Evolutionary conservation across 2,113 vertebrate species (phyloP).

Genomic region (Trochalopteron elliotii): DNA sequence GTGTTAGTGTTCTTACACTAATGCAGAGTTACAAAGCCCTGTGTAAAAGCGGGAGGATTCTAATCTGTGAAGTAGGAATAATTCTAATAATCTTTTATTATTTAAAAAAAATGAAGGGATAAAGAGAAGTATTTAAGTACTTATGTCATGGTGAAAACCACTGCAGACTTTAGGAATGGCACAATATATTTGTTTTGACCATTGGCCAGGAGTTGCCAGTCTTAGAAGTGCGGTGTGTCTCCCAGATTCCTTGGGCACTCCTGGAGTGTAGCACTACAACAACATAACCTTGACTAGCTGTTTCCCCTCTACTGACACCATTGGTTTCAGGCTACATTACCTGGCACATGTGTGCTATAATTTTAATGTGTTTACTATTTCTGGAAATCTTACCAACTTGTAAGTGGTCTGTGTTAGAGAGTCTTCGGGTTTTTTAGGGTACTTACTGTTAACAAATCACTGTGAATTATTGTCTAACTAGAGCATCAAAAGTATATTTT

Average conservation of each 20-base stretch:
- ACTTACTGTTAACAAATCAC: neutral
- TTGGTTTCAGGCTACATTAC: neutral
- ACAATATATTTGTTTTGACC: neutral
- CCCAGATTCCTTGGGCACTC: neutral
- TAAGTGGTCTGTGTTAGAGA: neutral
- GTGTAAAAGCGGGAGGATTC: neutral
- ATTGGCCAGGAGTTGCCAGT: neutral
- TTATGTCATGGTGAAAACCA: neutral
- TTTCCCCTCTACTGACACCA: accelerated
- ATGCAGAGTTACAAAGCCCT: neutral
- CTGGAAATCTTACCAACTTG: neutral
- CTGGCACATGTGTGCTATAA: neutral
- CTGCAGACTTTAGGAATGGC: neutral
- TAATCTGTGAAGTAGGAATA: neutral
- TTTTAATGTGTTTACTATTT: neutral
- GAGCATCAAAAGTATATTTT: neutral
- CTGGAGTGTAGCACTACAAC: neutral
- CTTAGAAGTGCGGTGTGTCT: neutral
- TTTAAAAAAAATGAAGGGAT: neutral
- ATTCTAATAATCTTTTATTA: neutral
- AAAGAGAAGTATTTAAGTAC: neutral
- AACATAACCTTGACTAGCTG: neutral
- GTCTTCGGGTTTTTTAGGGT: neutral
- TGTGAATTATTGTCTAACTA: neutral
- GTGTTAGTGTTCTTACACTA: neutral